phyloP scores from a whole-genome alignment of 2,113 vertebrate species.

The Phoenicopterus ruber region DNA sequence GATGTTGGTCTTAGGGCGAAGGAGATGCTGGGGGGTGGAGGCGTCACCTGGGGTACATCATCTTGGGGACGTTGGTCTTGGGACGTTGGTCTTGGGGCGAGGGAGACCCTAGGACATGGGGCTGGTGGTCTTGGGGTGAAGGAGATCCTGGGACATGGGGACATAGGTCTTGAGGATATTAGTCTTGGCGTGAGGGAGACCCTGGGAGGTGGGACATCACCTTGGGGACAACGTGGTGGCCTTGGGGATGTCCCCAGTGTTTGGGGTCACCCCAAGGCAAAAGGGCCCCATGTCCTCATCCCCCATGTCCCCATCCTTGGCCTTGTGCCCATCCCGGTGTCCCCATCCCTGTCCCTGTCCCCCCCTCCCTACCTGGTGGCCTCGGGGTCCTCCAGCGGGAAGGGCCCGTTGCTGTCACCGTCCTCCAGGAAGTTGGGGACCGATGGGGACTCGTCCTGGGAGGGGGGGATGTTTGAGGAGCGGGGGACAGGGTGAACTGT shows the following conservation, averaged over 20 bases:
- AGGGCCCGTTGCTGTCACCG: neutral
- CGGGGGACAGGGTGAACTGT: neutral
- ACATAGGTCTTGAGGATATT: too few species aligned
- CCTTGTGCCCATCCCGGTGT: neutral
- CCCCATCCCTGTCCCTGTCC: neutral
- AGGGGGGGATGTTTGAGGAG: neutral
- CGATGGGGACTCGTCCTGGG: neutral
- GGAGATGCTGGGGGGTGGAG: too few species aligned
- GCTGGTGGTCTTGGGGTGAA: too few species aligned
- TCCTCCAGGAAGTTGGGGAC: neutral
- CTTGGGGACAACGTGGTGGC: neutral
- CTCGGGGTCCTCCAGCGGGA: neutral
- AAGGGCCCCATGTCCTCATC: neutral
- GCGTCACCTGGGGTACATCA: neutral
- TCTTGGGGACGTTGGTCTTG: neutral
- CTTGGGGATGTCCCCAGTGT: neutral
- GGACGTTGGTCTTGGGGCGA: neutral
- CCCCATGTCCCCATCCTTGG: neutral
- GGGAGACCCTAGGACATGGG: too few species aligned
- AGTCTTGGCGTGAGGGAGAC: neutral
- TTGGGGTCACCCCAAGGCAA: neutral
- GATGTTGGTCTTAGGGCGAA: accelerated
- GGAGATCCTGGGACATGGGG: too few species aligned
- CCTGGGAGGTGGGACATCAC: neutral
- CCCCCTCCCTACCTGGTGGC: neutral